These are phyloP conservation scores for Acanthochromis polyacanthus DNA, from an alignment of 2,113 vertebrate genomes.

Conservation along the genomic window DNA sequence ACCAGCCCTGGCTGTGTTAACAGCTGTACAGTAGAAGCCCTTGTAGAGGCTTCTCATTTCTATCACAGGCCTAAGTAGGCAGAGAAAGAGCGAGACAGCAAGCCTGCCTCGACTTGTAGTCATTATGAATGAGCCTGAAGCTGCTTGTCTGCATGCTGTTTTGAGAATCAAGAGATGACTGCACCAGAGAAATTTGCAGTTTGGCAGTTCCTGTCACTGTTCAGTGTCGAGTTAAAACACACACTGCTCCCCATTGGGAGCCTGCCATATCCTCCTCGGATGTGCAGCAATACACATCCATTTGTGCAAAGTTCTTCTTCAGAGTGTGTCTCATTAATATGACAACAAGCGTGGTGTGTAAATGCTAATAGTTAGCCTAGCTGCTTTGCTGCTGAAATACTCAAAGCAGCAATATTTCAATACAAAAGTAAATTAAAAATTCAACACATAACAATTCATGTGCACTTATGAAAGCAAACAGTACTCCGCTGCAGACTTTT, in stretches of 20 bases:
- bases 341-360: slow-evolving; percentile 7
- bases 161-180: slow-evolving; percentile 41
- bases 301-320: slow-evolving; percentile 31
- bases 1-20: slow-evolving; percentile 48
- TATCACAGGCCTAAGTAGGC: slow-evolving; percentile 57
- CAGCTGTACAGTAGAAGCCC: slow-evolving; percentile 50
- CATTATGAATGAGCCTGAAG: slow-evolving; percentile 69
- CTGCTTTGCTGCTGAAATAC: slow-evolving; percentile 12
- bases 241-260: slow-evolving; percentile 23
- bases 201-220: slow-evolving; percentile 32
- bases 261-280: slow-evolving; percentile 32
- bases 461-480: slow-evolving; percentile 24
- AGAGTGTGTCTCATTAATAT: slow-evolving; percentile 44
- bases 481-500: background rate
- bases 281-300: slow-evolving; percentile 38
- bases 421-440: slow-evolving; percentile 25
- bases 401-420: slow-evolving; percentile 33
- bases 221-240: slow-evolving; percentile 45
- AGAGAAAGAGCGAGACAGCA: slow-evolving; percentile 42
- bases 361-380: slow-evolving; percentile 21
- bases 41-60: slow-evolving; percentile 41
- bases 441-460: slow-evolving; percentile 9
- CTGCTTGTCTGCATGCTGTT: slow-evolving; percentile 65
- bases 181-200: slow-evolving; percentile 32
- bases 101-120: slow-evolving; percentile 50